Conservation (phyloP, 1,140 invertebrate genomes). For the Drosophila sp. region DNA sequence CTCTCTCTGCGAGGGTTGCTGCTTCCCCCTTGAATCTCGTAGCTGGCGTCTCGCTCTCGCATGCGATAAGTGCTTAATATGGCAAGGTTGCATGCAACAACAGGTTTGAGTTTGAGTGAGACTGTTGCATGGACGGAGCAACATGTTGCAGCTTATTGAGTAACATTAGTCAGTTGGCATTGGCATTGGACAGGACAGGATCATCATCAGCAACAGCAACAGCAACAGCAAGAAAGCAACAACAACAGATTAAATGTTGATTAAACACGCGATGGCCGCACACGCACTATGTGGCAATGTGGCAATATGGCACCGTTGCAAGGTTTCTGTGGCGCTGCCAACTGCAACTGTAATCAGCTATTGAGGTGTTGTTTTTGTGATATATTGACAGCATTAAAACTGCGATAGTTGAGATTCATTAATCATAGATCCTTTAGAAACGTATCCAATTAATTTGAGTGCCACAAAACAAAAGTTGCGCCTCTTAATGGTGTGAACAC, state of each 20-base stretch:
- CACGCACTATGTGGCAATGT: constrained; percentile 41
- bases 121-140: constrained; percentile 38
- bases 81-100: constrained; percentile 56
- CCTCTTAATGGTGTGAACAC: constrained; percentile 78
- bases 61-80: constrained; percentile 56
- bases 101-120: constrained; percentile 59
- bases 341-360: constrained; percentile 56
- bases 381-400: constrained; percentile 78
- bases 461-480: constrained; percentile 55
- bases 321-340: constrained; percentile 8
- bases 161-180: constrained; percentile 51
- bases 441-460: constrained; percentile 64
- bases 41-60: constrained; percentile 34
- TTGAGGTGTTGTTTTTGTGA: constrained; percentile 58
- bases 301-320: constrained; percentile 5
- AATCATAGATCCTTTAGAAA: constrained; percentile 73
- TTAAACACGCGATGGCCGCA: constrained; percentile 62
- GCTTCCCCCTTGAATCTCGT: constrained; percentile 7
- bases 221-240: constrained; percentile 15
- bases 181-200: constrained; percentile 55
- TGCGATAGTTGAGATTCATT: constrained; percentile 67
- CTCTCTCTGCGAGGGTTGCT: constrained; percentile 44
- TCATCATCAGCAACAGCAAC: constrained; percentile 59
- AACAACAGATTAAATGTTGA: constrained; percentile 17
- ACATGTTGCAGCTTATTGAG: constrained; percentile 62